These are phyloP conservation scores for Porites divaricata DNA, from an alignment of 92 coral and sea anemone species.

Conservation along the genomic window DNA sequence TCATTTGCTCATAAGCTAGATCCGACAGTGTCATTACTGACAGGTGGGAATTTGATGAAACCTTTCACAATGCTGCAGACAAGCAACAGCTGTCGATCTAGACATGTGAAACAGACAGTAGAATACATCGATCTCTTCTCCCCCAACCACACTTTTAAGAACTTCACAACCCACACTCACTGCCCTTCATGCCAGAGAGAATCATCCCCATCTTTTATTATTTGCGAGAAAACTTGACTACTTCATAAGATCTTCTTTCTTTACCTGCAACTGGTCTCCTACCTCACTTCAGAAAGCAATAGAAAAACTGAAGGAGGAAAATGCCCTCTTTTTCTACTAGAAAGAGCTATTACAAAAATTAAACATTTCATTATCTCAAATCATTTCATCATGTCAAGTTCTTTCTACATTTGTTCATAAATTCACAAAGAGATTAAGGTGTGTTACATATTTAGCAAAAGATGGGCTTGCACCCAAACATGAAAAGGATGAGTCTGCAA, in stretches of 20 bases:
- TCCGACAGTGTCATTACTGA: conserved; percentile 13
- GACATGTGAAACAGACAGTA: conserved; percentile 61
- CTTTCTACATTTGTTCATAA: conserved; percentile 45
- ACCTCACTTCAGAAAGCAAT: conserved; percentile 31
- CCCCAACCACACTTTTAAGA: conserved; percentile 19
- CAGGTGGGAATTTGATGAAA: conserved; percentile 19
- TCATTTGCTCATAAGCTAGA: conserved; percentile 15
- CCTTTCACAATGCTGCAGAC: conserved; percentile 46
- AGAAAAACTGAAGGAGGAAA: conserved; percentile 15
- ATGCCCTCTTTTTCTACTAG: conserved; percentile 39
- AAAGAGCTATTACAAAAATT: conserved; percentile 7
- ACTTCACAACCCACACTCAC: conserved; percentile 12
- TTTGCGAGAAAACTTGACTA: conserved; percentile 39
- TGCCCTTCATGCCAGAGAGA: conserved; percentile 33
- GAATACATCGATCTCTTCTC: conserved; percentile 56
- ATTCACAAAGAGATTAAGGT: conserved; percentile 44
- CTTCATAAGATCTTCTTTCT: conserved; percentile 17
- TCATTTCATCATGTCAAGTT: conserved; percentile 8
- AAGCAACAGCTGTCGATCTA: conserved; percentile 42
- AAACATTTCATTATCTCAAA: conserved; percentile 7
- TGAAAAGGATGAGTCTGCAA: conserved; percentile 42
- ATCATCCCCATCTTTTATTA: conserved; percentile 20
- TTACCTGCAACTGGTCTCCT: conserved; percentile 34
- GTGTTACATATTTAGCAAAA: conserved; percentile 40
- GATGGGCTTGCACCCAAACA: conserved; percentile 51